Evolutionary conservation across 2,888 invertebrate genomes (phyloP).

Genomic region (Pherbina coryleti): DNA sequence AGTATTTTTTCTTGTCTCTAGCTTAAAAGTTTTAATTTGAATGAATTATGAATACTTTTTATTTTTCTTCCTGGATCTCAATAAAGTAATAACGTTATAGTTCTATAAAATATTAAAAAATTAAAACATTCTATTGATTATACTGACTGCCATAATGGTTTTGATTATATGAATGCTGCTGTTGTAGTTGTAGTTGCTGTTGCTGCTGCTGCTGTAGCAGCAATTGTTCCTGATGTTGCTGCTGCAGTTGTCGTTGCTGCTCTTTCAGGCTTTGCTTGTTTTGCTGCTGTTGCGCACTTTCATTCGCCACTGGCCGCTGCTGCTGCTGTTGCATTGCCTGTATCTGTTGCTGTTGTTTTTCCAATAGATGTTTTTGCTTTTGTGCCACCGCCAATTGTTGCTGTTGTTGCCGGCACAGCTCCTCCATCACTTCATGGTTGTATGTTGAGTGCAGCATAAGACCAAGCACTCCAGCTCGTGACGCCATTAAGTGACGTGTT

Average conservation of each 20-base stretch:
- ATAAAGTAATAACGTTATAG: no score
- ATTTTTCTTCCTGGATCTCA: no score
- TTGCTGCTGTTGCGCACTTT: background rate
- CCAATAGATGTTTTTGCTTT: slow-evolving; percentile 46
- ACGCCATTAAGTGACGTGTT: slow-evolving; percentile 79
- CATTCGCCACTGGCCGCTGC: slow-evolving; percentile 1
- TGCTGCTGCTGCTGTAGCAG: slow-evolving; percentile 39
- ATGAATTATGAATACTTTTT: no score
- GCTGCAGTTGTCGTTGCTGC: slow-evolving; percentile 8
- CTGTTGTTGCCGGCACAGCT: slow-evolving; percentile 70
- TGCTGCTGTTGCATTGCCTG: slow-evolving; percentile 38
- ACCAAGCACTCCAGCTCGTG: slow-evolving; percentile 91
- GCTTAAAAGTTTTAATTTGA: no score
- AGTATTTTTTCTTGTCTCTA: no score
- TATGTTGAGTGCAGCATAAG: slow-evolving; percentile 97
- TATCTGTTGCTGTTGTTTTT: slow-evolving; percentile 45
- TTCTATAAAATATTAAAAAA: background rate
- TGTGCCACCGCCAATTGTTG: slow-evolving; percentile 59
- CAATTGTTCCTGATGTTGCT: slow-evolving; percentile 45
- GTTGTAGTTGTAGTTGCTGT: slow-evolving; percentile 30
- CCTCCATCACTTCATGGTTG: slow-evolving; percentile 91
- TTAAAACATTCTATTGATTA: background rate
- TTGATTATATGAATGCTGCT: slow-evolving; percentile 32
- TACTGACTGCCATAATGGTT: background rate
- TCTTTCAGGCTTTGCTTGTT: background rate